Evolutionary conservation across 2,797 vertebrate species (phyloP), one percentile per base, ranked within the genome.

Genomic region (Parotocinclus haroldoi): DNA sequence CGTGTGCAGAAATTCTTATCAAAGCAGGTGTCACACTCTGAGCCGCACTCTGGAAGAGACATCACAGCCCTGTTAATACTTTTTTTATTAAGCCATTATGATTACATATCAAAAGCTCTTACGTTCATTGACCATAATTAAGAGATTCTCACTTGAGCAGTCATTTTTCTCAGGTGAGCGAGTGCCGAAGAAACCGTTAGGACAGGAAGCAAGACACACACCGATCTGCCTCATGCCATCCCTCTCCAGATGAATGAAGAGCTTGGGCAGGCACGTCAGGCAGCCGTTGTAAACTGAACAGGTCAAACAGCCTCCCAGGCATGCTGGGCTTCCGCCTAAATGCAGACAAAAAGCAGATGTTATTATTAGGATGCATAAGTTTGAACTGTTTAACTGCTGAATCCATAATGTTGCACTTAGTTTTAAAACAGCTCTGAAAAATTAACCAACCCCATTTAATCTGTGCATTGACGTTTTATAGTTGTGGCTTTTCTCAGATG

Each of bases 1-100:
- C 95, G 96, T 49, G 94, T 98, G 89, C 97, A 99, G 90, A 99
- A 99, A 90, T 95, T 99, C 90, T 91, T 96, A 90, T 95, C 94
- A 89, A 99, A 99, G 91, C 96, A 99, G 78, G 95, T 96, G 80
- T 99, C 97, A 79, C 96, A 99, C 88, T 98, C 96, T 72, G 92
- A 90, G 89, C 94, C 94, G 88, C 97, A 99, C 90, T 95, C 97
- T 99, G 89, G 83, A 91, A 91, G 16, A 87, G 72, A 89, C 74
- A 79, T 76, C 72, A 82, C 66, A 82, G 75, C 80, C 72, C 65
- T 75, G 79, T 80, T 79, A 61, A 72, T 65, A 54, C 27, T 44
- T 49, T 44, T 49, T 11, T 49, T 65, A 53, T 53, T 51, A 52
- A 44, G 39, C n/a, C 7, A 11, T 27, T 18, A 51, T n/a, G 18